Base-by-base conservation (phyloP, 2,797 vertebrate genomes). In the Falco berigora region DNA sequence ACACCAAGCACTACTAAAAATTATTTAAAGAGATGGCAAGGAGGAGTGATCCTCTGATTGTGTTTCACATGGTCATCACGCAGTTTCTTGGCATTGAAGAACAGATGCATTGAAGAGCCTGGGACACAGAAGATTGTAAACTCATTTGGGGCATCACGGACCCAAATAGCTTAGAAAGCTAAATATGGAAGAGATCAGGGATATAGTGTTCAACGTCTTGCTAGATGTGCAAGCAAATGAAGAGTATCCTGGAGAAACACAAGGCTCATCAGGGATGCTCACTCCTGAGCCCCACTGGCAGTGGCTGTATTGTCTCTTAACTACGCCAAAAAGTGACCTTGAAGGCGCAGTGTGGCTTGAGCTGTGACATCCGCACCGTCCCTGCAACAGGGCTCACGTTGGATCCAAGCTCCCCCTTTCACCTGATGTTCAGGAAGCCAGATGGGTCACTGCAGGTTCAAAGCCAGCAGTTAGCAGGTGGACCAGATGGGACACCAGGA, bases 51-150 rank as follows among this genome's bases (percentile, higher is more conserved):
- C 15, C 15, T 87, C 28, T 72, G 53, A 24, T 18, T 44, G 47
- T 34, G 42, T 12, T 69, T 75, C 53, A 24, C 2, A 0, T 11
- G 32, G 23, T 3, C 40, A 64, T 44, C 1, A 0, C 9, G n/a
- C 38, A 47, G 44, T 4, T 63, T 21, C 47, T 44, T 79, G n/a
- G 25, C 53, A 27, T 3, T 32, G 56, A 88, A 59, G n/a, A 47
- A 5, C 1, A 66, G 56, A 66, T 10, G 24, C 12, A 16, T 22
- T 34, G 27, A 38, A 55, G 17, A 75, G 8, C 20, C 18, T 38
- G 38, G 24, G 20, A 52, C 62, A 58, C 47, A 38, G 38, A 44
- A 64, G 32, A 52, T 3, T 15, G 2, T 23, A 50, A 44, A 15
- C 12, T 22, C 11, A 9, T 28, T 47, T 47, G 24, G 10, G 61